phyloP scores from a whole-genome alignment of 2,113 vertebrate genomes.

The Phyllostomus hastatus region DNA sequence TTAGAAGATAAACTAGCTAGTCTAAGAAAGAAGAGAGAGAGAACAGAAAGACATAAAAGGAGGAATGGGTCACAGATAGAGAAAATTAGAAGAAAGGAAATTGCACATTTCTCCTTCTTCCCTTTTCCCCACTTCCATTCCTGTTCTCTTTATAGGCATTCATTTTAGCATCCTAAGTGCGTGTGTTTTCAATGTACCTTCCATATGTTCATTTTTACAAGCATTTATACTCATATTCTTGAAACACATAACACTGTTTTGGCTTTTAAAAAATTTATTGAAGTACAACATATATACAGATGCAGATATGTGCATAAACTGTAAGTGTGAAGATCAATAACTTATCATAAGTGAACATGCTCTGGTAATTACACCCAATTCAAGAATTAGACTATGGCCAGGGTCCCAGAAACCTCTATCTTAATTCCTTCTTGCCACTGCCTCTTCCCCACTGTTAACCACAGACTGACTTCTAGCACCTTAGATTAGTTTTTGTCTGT shows the following conservation, averaged over 20 bases:
- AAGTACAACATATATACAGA: background rate
- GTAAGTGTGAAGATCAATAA: background rate
- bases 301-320: background rate
- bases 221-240: background rate
- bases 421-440: background rate
- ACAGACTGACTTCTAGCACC: background rate
- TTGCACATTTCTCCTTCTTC: background rate
- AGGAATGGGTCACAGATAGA: background rate
- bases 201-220: background rate
- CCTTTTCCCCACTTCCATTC: background rate
- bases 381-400: background rate
- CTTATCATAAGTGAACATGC: background rate
- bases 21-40: background rate
- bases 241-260: background rate
- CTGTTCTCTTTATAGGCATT: background rate
- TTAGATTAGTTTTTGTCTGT: background rate
- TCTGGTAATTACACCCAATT: background rate
- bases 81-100: background rate
- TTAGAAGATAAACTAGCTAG: background rate
- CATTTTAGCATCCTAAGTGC: background rate
- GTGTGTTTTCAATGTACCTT: background rate
- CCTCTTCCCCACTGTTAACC: background rate
- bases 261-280: background rate
- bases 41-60: background rate
- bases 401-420: background rate